Conservation (phyloP, 2,888 invertebrate genomes). For the Cotesia congregata region DNA sequence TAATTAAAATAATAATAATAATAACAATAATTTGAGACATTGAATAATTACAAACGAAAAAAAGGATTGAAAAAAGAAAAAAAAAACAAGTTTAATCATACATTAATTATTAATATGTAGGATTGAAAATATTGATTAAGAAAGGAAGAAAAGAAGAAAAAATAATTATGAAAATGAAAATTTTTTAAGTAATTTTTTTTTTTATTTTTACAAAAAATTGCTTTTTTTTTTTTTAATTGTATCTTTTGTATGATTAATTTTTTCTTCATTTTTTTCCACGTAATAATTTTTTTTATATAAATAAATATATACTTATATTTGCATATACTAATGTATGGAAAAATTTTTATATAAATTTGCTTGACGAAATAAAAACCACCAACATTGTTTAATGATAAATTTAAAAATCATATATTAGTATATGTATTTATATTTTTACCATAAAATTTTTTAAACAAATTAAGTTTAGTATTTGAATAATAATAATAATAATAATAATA, state of each 20-base stretch:
- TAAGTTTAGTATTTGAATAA: slow-evolving; percentile 7
- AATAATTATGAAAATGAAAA: slow-evolving; percentile 12
- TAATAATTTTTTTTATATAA: not conserved
- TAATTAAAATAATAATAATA: slow-evolving; percentile 33
- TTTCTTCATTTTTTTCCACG: slow-evolving; percentile 1
- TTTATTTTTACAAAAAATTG: slow-evolving; percentile 15
- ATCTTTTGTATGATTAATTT: not conserved
- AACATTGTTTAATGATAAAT: not conserved
- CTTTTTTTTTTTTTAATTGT: not conserved
- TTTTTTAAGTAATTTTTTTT: slow-evolving; percentile 15
- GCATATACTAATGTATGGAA: not conserved
- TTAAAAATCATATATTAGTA: not conserved
- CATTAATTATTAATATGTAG: not conserved
- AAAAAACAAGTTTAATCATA: slow-evolving; percentile 26
- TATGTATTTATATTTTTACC: not conserved
- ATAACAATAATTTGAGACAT: slow-evolving; percentile 27
- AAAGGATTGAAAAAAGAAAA: slow-evolving; percentile 21
- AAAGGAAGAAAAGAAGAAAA: slow-evolving; percentile 20
- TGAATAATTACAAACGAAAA: slow-evolving; percentile 18
- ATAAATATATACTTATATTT: not conserved
- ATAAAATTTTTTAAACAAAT: not conserved
- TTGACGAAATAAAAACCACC: not conserved
- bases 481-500: slow-evolving; percentile 15
- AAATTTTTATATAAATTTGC: not conserved
- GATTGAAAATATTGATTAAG: slow-evolving; percentile 17